Base-by-base conservation (phyloP, 2,888 invertebrate species). In the Eupithecia centaureata region DNA sequence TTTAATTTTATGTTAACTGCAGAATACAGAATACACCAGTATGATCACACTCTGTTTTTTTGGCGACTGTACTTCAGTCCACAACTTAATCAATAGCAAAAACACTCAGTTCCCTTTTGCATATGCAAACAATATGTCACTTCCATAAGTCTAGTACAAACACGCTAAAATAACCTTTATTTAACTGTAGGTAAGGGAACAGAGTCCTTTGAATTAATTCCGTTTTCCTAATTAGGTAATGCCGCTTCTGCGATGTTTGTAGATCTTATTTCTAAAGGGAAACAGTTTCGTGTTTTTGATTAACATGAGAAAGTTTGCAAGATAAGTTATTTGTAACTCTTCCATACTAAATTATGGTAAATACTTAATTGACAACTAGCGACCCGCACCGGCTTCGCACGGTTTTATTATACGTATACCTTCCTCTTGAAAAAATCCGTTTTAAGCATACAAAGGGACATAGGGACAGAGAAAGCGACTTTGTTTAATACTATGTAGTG, bases 51-150 rank as follows among this genome's bases (percentile, higher is more conserved):
- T 82, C 68, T 81, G 75, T 75, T 56, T 56, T 54, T 22, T 60
- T 69, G 76, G 73, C 8, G 10, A n/a, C 82, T 79, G 78, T 86
- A 73, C 85, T 69, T 79, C 83, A 82, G 82, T 82, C 77, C 71
- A 74, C 77, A 82, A 82, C 83, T 89, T 91, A 90, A 91, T 91
- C 91, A 91, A 87, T 87, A 87, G 84, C 84, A 89, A 91, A 90
- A 91, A 90, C 91, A 90, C 87, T 87, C 83, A 76, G 83, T 77
- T 79, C 90, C 89, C 86, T 87, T 88, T 88, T 88, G 89, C 90
- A 89, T 90, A 91, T 83, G 90, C 89, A 91, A 91, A 91, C 86
- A 88, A 77, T 81, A 81, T 87, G 88, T 81, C 81, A 77, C 80
- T 82, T 82, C 82, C 87, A 84, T 79, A 74, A 77, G 30, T 78